A percentile compares a stretch with the other conserved stretches of the same genome.
phyloP scores from a whole-genome alignment of 2,888 invertebrate species.

The Didymodactylos carnosus region DNA sequence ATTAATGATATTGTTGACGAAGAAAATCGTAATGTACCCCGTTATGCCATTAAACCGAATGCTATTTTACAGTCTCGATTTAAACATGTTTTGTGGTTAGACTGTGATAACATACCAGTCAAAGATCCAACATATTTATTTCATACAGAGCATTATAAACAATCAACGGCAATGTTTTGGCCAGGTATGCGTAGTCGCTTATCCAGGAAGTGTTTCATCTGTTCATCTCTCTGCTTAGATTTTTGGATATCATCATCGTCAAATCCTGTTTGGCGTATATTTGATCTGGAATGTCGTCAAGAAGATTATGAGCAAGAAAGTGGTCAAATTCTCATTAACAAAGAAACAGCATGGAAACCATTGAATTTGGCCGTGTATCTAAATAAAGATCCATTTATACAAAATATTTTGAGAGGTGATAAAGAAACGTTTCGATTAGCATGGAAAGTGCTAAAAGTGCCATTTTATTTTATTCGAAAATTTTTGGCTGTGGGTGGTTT shows the following conservation, averaged over 20 bases:
- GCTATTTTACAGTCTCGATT: background rate
- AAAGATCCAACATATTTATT: background rate
- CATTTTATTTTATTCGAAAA: background rate
- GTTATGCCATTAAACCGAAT: background rate
- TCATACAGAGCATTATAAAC: background rate
- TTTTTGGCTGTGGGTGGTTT: background rate
- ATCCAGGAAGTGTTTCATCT: too few relatives aligned
- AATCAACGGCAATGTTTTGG: background rate
- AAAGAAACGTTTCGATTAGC: background rate
- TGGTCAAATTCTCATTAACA: background rate
- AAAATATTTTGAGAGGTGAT: background rate
- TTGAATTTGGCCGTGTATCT: background rate
- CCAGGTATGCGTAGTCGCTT: too few relatives aligned
- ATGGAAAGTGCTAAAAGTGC: background rate
- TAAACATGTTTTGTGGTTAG: background rate
- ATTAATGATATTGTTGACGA: too few relatives aligned
- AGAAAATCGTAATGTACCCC: background rate
- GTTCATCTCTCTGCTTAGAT: too few relatives aligned
- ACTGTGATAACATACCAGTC: background rate
- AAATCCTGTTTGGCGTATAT: background rate
- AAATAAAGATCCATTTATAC: background rate
- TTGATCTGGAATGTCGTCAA: background rate
- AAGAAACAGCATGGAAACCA: background rate
- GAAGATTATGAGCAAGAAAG: background rate
- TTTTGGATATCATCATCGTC: background rate